phyloP scores from a whole-genome alignment of 2,888 invertebrate species.

The Palloptera scutellata region DNA sequence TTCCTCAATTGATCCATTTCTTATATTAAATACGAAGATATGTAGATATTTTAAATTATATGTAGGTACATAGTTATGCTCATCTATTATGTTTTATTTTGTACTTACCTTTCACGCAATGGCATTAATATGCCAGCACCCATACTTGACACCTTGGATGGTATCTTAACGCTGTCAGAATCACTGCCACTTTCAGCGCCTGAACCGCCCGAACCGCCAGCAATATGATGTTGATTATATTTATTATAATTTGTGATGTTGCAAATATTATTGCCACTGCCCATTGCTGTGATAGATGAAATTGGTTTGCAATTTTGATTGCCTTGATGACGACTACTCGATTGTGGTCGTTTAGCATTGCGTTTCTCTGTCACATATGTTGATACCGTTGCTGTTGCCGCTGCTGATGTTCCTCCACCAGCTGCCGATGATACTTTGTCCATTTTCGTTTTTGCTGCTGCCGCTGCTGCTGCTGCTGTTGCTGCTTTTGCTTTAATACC shows the following conservation, averaged over 20 bases:
- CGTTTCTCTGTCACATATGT: conserved; percentile 43
- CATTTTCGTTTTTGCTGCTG: conserved; percentile 18
- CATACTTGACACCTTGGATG: conserved; percentile 68
- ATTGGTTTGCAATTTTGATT: conserved; percentile 33
- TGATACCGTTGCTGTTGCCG: conserved; percentile 17
- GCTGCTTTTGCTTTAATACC: conserved; percentile 41
- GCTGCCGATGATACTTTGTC: conserved; percentile 29
- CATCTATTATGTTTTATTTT: conserved; percentile 14
- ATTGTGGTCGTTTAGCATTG: conserved; percentile 60
- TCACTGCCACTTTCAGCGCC: conserved; percentile 72
- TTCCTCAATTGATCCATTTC: no score
- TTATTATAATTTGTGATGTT: conserved; percentile 37
- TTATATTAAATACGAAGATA: no score
- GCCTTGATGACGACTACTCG: conserved; percentile 54
- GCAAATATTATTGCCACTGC: conserved; percentile 44
- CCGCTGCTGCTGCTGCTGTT: conserved; percentile 30
- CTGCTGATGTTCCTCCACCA: conserved; percentile 28
- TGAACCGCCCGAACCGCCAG: conserved; percentile 53
- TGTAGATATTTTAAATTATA: no score
- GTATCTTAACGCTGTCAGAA: conserved; percentile 75
- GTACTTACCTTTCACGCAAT: conserved; percentile 71
- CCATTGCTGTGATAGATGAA: conserved; percentile 31
- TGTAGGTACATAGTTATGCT: no score
- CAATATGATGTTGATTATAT: conserved; percentile 33
- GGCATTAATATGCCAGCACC: conserved; percentile 57